phyloP scores from a whole-genome alignment of 2,797 vertebrate species.

The Spondyliosoma cantharus region DNA sequence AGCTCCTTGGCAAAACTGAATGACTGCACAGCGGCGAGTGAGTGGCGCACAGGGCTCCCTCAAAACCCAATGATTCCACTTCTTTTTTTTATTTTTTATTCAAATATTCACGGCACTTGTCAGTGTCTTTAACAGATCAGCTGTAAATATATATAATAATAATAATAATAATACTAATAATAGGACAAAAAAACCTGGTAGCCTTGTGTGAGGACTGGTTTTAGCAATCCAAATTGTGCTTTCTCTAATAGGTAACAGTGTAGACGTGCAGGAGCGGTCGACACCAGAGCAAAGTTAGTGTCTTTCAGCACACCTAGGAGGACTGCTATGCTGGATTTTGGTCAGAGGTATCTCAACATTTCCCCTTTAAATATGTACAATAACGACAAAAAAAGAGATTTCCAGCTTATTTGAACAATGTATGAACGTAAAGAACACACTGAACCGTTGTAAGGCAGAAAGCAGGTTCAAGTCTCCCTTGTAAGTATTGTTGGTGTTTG shows the following conservation, averaged over 20 bases:
- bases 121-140: conserved; percentile 67
- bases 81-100: not conserved
- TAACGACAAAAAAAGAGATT: conserved; percentile 49
- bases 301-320: conserved; percentile 59
- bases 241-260: conserved; percentile 73
- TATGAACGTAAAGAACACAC: conserved; percentile 53
- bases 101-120: conserved; percentile 49
- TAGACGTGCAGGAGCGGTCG: conserved; percentile 58
- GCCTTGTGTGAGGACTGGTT: conserved; percentile 65
- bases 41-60: conserved; percentile 35
- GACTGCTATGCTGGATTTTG: conserved; percentile 74
- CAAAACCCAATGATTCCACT: conserved; percentile 34
- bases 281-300: conserved; percentile 65
- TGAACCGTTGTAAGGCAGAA: conserved; percentile 78
- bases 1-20: conserved; percentile 70
- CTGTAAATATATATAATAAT: conserved; percentile 37
- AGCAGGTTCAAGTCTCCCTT: conserved; percentile 81
- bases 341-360: conserved; percentile 71
- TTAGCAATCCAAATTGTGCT: conserved; percentile 79
- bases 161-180: too few species aligned
- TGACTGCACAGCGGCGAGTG: conserved; percentile 53
- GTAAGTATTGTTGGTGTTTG: conserved; percentile 69
- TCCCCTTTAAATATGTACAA: conserved; percentile 72
- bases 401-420: conserved; percentile 70
- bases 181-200: conserved; percentile 44